Evolutionary conservation across 2,888 invertebrate genomes (phyloP), one percentile per base, ranked within the genome.

Genomic region (Itoplectis maculator): DNA sequence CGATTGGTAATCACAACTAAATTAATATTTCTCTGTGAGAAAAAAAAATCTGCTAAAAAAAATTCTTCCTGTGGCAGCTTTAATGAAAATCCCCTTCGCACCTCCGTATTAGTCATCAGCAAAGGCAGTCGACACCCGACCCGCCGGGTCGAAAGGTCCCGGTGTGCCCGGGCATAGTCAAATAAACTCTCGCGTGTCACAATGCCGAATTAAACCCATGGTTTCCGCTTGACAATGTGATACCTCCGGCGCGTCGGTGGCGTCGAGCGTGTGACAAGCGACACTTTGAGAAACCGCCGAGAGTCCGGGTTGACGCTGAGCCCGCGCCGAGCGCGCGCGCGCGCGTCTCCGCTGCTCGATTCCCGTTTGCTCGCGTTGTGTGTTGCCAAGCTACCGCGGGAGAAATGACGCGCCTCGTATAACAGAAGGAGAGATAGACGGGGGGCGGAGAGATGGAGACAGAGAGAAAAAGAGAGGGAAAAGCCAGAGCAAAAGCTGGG

Each of bases 271-370:
- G 56, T 56, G 56, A 68, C 49, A 23, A 68, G 51, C 18, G 51
- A 51, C 49, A 68, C 29, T 40, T 68, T 29, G 68, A 68, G 51
- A 29, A 68, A 37, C 68, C 35, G 37, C 29, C 56, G 56, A 9
- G 13, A 23, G 13, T 9, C 56, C 11, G 29, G 11, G 29, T 56
- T 56, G 29, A 29, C 23, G 29, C 13, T n/a, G 29, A 56, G 56
- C 56, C 56, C 29, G 3, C 29, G 29, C 29, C 29, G 29, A n/a
- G n/a, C n/a, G n/a, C n/a, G n/a, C n/a, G 3, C 29, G 29, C 29
- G n/a, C 29, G 29, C 20, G 56, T 56, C 23, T 20, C 56, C 56
- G 56, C 20, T 56, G 11, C 56, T 56, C 56, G 29, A 56, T 56
- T 56, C 56, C 23, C 56, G 29, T 13, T 29, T 56, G 56, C 56